phyloP scores from a whole-genome alignment of 2,888 invertebrate genomes.

The Eupithecia pulchellata region DNA sequence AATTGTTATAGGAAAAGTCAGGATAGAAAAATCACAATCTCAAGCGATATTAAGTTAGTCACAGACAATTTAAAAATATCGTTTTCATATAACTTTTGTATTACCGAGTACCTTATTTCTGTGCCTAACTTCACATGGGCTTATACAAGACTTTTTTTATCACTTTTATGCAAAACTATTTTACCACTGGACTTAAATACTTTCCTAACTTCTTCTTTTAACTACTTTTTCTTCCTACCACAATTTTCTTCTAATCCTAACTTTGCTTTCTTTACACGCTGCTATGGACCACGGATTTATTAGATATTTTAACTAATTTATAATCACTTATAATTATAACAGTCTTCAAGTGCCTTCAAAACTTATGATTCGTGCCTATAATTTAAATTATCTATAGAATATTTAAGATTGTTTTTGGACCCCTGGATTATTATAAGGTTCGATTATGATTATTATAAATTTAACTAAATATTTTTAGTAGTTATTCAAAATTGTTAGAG shows the following conservation, averaged over 20 bases:
- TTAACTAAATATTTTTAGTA: conserved; percentile 10
- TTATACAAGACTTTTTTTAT: background rate
- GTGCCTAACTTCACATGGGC: background rate
- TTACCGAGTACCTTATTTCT: background rate
- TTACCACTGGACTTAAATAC: background rate
- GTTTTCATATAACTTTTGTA: background rate
- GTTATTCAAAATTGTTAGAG: conserved; percentile 20
- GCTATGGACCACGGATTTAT: conserved; percentile 57
- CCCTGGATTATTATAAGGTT: conserved; percentile 32
- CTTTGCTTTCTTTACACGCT: conserved; percentile 70
- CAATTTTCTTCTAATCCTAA: conserved; percentile 37
- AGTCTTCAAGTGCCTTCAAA: conserved; percentile 65
- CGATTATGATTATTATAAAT: conserved; percentile 17
- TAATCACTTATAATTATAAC: conserved; percentile 46
- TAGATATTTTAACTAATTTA: conserved; percentile 49
- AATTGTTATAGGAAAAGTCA: background rate
- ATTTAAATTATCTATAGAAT: conserved; percentile 42
- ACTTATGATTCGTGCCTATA: conserved; percentile 68
- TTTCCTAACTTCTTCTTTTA: conserved; percentile 16
- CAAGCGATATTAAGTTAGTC: background rate
- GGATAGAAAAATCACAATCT: background rate
- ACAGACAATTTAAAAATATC: background rate
- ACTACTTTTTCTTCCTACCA: conserved; percentile 14
- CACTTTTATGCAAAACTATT: no score
- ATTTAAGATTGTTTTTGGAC: conserved; percentile 29